Conservation (phyloP, 2,113 vertebrate genomes). For the Camelus dromedarius region DNA sequence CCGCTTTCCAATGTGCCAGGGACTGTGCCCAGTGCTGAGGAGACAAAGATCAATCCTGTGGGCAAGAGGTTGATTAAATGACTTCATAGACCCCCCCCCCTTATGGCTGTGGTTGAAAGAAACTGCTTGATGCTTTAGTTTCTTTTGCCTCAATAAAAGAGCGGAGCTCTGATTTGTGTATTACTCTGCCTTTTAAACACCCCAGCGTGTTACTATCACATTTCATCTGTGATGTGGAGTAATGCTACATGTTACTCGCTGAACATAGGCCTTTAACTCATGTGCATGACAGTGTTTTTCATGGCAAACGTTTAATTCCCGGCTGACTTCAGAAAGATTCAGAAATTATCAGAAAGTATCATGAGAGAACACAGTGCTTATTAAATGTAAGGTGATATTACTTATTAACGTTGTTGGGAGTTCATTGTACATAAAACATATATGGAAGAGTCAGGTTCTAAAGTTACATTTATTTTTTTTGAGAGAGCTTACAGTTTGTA, state of each 20-base stretch:
- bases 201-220: neutral
- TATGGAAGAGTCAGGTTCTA: slow-evolving; percentile 46
- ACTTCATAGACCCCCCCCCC: neutral
- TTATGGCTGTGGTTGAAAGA: neutral
- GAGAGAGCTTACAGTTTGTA: slow-evolving; percentile 50
- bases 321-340: slow-evolving; percentile 10
- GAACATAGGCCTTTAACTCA: neutral
- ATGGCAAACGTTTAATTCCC: slow-evolving; percentile 49
- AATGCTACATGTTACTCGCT: neutral
- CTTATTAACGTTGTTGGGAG: slow-evolving; percentile 42
- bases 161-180: neutral
- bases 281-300: neutral
- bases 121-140: neutral
- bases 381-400: slow-evolving; percentile 40
- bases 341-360: slow-evolving; percentile 34
- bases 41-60: neutral
- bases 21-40: neutral
- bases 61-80: neutral
- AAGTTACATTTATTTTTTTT: slow-evolving; percentile 60
- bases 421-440: slow-evolving; percentile 47
- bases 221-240: neutral
- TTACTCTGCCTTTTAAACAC: neutral
- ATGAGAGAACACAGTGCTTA: slow-evolving; percentile 19
- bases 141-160: neutral
- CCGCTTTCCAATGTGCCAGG: neutral